Evolutionary conservation across 2,797 vertebrate genomes (phyloP).

Genomic region (Babyrousa celebensis): DNA sequence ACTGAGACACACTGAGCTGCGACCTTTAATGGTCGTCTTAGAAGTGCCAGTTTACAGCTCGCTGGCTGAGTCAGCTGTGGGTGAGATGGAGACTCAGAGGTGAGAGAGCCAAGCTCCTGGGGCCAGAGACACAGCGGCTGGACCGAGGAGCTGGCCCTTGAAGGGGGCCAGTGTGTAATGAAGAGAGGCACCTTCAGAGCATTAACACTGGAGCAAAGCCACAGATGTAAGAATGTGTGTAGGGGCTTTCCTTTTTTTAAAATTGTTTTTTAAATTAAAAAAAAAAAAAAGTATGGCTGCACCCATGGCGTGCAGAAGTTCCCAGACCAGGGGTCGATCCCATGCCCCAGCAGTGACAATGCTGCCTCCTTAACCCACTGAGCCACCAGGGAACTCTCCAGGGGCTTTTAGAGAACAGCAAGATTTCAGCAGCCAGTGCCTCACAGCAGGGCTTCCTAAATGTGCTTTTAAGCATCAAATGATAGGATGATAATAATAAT

Average conservation of each 20-base stretch:
- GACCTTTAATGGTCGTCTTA: neutral
- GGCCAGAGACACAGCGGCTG: neutral
- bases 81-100: neutral
- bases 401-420: neutral
- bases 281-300: too few species aligned
- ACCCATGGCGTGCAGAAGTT: too few species aligned
- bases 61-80: neutral
- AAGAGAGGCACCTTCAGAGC: neutral
- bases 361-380: too few species aligned
- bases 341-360: too few species aligned
- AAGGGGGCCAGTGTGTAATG: rapidly evolving
- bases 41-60: too few species aligned
- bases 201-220: neutral
- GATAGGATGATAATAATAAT: neutral
- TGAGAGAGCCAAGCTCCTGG: neutral
- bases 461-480: neutral
- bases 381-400: too few species aligned
- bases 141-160: neutral
- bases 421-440: neutral
- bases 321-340: too few species aligned
- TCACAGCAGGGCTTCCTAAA: too few species aligned
- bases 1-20: neutral
- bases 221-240: neutral
- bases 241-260: neutral
- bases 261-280: too few species aligned